Percentiles rank a stretch among this genome's conserved stretches.
phyloP scores from a whole-genome alignment of 1,140 invertebrate genomes.

The Pogonomyrmex barbatus region DNA sequence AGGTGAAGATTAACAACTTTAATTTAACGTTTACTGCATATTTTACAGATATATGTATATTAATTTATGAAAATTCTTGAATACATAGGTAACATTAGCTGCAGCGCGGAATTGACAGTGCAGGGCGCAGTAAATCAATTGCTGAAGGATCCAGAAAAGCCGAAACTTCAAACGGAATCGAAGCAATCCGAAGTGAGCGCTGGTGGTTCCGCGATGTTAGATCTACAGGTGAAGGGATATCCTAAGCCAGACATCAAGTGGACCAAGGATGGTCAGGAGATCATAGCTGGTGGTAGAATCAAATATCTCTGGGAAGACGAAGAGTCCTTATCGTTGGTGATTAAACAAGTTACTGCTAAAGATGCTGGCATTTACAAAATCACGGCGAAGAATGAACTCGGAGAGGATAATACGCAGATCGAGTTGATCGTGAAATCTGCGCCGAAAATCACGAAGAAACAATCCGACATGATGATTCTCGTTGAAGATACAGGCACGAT shows the following conservation, averaged over 20 bases:
- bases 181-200: slow-evolving; percentile 91
- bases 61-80: neutral
- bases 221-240: slow-evolving; percentile 95
- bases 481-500: slow-evolving; percentile 90
- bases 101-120: slow-evolving; percentile 96
- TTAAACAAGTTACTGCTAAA: slow-evolving; percentile 93
- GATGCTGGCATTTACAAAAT: slow-evolving; percentile 95
- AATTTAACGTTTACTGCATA: neutral
- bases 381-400: slow-evolving; percentile 95
- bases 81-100: slow-evolving; percentile 94
- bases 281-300: slow-evolving; percentile 92
- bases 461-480: slow-evolving; percentile 91
- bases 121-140: slow-evolving; percentile 94
- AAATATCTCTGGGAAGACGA: slow-evolving; percentile 97
- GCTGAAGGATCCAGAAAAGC: slow-evolving; percentile 92
- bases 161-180: slow-evolving; percentile 91
- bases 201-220: slow-evolving; percentile 97
- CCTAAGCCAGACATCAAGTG: slow-evolving; percentile 97
- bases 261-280: slow-evolving; percentile 94
- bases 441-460: slow-evolving; percentile 93
- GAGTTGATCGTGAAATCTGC: slow-evolving; percentile 92
- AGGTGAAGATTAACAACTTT: slow-evolving; percentile 86
- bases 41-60: neutral
- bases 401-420: slow-evolving; percentile 92
- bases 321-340: slow-evolving; percentile 95